Evolutionary conservation across 2,888 invertebrate genomes (phyloP).

Genomic region (Taenaris catops): DNA sequence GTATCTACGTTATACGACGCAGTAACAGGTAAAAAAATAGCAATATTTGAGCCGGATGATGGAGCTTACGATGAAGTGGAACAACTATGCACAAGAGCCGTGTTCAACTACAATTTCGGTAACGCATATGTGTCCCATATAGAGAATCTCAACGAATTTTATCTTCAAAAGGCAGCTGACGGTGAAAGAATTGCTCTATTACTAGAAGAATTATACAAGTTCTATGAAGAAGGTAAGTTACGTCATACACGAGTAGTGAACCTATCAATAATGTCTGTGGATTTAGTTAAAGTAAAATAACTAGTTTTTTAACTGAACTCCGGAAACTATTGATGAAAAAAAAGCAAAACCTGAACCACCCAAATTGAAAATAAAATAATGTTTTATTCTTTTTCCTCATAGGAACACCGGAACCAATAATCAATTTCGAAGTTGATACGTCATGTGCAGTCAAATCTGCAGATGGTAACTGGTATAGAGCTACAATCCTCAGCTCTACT

Average conservation of each 20-base stretch:
- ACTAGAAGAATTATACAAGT: conserved; percentile 80
- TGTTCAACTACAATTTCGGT: conserved; percentile 80
- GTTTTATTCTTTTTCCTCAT: conserved; percentile 18
- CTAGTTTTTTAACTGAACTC: too few species aligned
- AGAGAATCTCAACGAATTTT: conserved; percentile 80
- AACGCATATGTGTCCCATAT: conserved; percentile 80
- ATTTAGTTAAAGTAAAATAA: too few species aligned
- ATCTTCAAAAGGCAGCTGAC: conserved; percentile 79
- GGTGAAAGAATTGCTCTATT: conserved; percentile 67
- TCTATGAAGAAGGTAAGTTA: conserved; percentile 68
- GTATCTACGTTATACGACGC: conserved; percentile 82
- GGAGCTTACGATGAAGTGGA: conserved; percentile 71
- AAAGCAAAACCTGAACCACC: too few species aligned
- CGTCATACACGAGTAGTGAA: too few species aligned
- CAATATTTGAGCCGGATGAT: conserved; percentile 73
- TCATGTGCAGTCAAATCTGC: conserved; percentile 81
- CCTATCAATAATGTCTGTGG: too few species aligned
- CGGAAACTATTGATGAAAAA: too few species aligned
- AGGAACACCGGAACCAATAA: conserved; percentile 56
- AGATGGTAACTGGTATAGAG: conserved; percentile 87
- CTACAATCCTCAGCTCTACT: conserved; percentile 64
- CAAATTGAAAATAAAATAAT: not conserved
- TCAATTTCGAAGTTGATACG: conserved; percentile 64
- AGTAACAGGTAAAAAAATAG: conserved; percentile 62
- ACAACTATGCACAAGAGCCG: conserved; percentile 81